Evolutionary conservation across 1,140 invertebrate species (phyloP), one percentile per base, ranked within the genome.

Genomic region (Drosophila malerkotliana): DNA sequence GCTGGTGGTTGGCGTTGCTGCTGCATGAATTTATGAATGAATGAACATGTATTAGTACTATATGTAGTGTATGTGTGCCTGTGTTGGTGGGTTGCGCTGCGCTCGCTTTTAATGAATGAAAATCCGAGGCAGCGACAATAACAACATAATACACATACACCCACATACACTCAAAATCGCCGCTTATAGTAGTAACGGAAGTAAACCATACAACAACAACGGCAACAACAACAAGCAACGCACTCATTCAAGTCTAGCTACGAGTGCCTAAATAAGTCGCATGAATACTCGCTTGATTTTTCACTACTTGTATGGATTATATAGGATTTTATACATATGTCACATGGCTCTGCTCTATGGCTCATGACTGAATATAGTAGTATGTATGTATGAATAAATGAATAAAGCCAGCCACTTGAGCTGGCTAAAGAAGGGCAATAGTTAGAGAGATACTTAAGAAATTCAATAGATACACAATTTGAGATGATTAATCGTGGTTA

Each of bases 21-120:
- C 47, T 79, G 83, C 83, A 82, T 79, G 83, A 88, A 88, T 88
- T 88, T 88, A 88, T 88, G 83, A 88, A 88, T 83, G 80, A 81
- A 82, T 78, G 74, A 21, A 18, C 55, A 47, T 47, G 56, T 62
- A 60, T 74, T 58, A 41, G 24, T 58, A 41, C 0, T 18, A 1
- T 18, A 18, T 18, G 18, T 49, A 21, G 15, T 49, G 14, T 61
- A 12, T 74, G 75, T 75, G 71, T 69, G 64, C 21, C 21, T 18
- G 18, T 18, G 18, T 18, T 18, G 18, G 18, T 39, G 37, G 82
- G 58, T 58, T 68, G 56, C 58, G 61, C 62, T 77, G 79, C 72
- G 80, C 41, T 73, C 67, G 53, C 67, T 67, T 87, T 87, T 88
- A 87, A 87, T 87, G 83, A 87, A 87, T 87, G 83, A 87, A 87